phyloP scores from a whole-genome alignment of 2,888 invertebrate genomes.

The Hyles lineata region DNA sequence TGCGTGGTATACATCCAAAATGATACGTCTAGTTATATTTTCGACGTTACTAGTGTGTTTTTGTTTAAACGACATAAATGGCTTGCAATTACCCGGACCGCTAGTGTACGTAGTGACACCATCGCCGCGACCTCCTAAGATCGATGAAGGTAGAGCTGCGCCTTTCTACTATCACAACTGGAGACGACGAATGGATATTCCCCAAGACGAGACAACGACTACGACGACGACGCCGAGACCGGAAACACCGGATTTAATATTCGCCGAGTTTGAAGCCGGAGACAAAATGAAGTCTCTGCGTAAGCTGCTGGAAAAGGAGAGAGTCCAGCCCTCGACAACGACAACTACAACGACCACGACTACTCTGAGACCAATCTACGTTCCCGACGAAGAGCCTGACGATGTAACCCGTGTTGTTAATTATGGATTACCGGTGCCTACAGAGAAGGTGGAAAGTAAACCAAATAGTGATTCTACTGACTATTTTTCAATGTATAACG shows the following conservation, averaged over 20 bases:
- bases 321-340: slow-evolving; percentile 43
- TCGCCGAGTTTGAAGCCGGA: slow-evolving; percentile 77
- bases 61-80: slow-evolving; percentile 48
- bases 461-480: slow-evolving; percentile 57
- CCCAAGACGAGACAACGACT: slow-evolving; percentile 52
- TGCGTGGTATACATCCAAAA: slow-evolving; percentile 57
- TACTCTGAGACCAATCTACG: slow-evolving; percentile 65
- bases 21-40: slow-evolving; percentile 57
- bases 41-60: slow-evolving; percentile 57
- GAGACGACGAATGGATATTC: slow-evolving; percentile 74
- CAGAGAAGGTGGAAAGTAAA: slow-evolving; percentile 42
- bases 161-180: slow-evolving; percentile 79
- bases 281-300: slow-evolving; percentile 71
- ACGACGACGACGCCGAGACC: slow-evolving; percentile 54
- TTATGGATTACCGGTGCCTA: slow-evolving; percentile 50
- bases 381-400: slow-evolving; percentile 60
- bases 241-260: slow-evolving; percentile 76
- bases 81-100: slow-evolving; percentile 67
- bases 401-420: slow-evolving; percentile 48
- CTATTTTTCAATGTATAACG: slow-evolving; percentile 67
- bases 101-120: slow-evolving; percentile 78
- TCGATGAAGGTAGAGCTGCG: slow-evolving; percentile 63
- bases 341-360: slow-evolving; percentile 50
- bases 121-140: slow-evolving; percentile 56
- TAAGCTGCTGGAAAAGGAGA: slow-evolving; percentile 73